A percentile compares a stretch with the other conserved stretches of the same genome.
Conservation (phyloP, 30 jellyfish, hydroid and myxozoan genomes). For the Hydractinia echinata region DNA sequence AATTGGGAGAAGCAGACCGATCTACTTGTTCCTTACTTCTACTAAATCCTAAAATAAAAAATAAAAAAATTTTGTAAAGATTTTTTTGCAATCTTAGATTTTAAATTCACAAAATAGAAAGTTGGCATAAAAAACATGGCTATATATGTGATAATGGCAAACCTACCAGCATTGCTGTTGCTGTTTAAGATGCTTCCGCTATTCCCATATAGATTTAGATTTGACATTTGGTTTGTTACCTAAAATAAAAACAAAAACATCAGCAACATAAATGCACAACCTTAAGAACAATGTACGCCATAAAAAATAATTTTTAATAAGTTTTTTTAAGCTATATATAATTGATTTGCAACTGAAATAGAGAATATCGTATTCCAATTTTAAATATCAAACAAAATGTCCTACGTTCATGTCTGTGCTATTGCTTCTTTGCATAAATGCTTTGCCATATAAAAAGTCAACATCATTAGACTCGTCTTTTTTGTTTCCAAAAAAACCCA, state of each 20-base stretch:
- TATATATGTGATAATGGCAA: neutral
- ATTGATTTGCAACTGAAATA: too few species aligned
- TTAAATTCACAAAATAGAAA: neutral
- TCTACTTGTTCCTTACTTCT: conserved; percentile 27
- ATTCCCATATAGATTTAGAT: conserved; percentile 49
- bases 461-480: conserved; percentile 57
- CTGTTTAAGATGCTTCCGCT: conserved; percentile 10
- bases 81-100: neutral
- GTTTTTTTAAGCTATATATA: too few species aligned
- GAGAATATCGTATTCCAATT: too few species aligned
- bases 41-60: neutral
- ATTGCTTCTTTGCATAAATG: conserved; percentile 51
- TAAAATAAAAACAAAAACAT: neutral
- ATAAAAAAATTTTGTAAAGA: neutral
- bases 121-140: neutral
- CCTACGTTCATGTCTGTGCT: conserved; percentile 18
- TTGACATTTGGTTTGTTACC: conserved; percentile 64
- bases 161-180: neutral
- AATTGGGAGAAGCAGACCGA: conserved; percentile 35
- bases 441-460: conserved; percentile 48
- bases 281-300: too few species aligned
- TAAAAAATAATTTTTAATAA: neutral
- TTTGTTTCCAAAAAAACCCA: conserved; percentile 63
- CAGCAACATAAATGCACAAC: too few species aligned
- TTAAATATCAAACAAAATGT: too few species aligned